Evolutionary conservation across 2,888 invertebrate species (phyloP), one percentile per base, ranked within the genome.

Genomic region (Eupithecia pulchellata): DNA sequence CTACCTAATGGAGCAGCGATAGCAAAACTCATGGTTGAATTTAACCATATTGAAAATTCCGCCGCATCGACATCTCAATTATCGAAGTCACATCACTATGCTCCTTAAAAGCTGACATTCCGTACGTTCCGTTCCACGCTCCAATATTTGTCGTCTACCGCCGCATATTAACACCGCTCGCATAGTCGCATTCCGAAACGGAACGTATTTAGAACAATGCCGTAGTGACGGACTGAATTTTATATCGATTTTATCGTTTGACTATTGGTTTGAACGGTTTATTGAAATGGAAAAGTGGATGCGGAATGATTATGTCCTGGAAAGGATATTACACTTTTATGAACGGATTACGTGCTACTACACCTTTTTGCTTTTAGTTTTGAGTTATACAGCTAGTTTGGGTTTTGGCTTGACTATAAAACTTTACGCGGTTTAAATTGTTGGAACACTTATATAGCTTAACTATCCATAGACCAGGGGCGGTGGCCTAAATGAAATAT

Each of bases 61-160:
- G 65, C 36, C 64, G 69, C 73, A 81, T 79, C 76, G 74, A 77
- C 71, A 72, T 55, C 73, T 78, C 73, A 85, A 85, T 86, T 86
- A 83, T 82, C 77, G 83, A 74, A 65, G 71, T 66, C 72, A 66
- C 78, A 76, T 82, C 87, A 85, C 89, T 84, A 87, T 75, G 74
- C 62, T 75, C 77, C 80, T 81, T 82, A 81, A 81, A 83, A 80
- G 79, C 81, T 73, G 82, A 81, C 85, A 91, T 91, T 87, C 90
- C 86, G 42, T 57, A 81, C 87, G 87, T 87, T 84, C 80, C 81
- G 80, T 80, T 82, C 82, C 75, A 78, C 81, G 76, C 78, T 72
- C 80, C 83, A 82, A 88, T 90, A 89, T 90, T 89, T 87, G 87
- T 84, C 85, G 85, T 79, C 70, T 73, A 60, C 74, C 77, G 73